Conservation (phyloP, 2,888 invertebrate species). For the Cheiracanthium punctorium region DNA sequence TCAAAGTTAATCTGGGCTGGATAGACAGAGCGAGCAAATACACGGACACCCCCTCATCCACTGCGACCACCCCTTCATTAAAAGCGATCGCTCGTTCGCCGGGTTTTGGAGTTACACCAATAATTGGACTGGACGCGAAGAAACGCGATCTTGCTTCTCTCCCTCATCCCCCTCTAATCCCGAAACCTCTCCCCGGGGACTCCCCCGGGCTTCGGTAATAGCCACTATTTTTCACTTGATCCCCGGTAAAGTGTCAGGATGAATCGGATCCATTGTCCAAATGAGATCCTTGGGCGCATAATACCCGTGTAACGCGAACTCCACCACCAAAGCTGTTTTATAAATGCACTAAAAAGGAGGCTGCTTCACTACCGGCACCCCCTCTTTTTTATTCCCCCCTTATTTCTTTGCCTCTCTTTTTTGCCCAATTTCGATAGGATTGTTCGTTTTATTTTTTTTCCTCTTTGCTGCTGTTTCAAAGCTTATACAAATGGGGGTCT, state of each 20-base stretch:
- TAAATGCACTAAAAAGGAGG: constrained; percentile 69
- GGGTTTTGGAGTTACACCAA: constrained; percentile 42
- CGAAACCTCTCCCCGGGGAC: constrained; percentile 51
- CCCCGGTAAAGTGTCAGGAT: constrained; percentile 71
- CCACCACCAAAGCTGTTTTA: constrained; percentile 68
- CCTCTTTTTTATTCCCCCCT: constrained; percentile 1
- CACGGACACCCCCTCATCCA: constrained; percentile 9
- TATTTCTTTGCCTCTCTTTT: neutral
- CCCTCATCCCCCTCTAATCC: constrained; percentile 42
- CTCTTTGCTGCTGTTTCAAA: neutral
- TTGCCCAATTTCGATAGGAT: constrained; percentile 63
- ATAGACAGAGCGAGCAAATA: too few relatives aligned
- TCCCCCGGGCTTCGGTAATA: constrained; percentile 63
- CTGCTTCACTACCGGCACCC: constrained; percentile 12
- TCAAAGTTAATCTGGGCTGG: constrained; percentile 67
- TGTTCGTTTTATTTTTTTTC: constrained; percentile 48
- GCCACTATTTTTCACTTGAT: constrained; percentile 72
- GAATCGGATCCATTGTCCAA: constrained; percentile 71
- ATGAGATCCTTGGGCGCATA: constrained; percentile 68
- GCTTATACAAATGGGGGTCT: neutral
- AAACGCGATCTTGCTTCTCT: constrained; percentile 62
- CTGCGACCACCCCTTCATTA: constrained; percentile 59
- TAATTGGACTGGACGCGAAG: constrained; percentile 68
- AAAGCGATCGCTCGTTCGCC: constrained; percentile 65
- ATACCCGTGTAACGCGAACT: constrained; percentile 70